Conservation (phyloP, 2,113 vertebrate genomes). For the Eudyptes chrysolophus region DNA sequence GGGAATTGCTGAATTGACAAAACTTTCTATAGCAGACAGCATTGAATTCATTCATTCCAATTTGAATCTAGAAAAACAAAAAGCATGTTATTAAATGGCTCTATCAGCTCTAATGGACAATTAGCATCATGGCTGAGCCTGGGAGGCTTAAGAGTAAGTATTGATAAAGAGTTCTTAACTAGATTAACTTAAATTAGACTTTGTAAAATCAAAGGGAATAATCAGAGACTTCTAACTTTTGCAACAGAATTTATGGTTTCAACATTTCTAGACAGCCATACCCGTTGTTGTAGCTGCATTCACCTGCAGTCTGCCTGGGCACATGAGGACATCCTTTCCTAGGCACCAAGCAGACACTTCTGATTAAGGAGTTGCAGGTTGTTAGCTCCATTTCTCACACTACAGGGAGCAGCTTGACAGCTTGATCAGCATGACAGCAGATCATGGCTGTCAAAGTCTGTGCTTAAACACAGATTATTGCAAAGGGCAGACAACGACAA, state of each 20-base stretch:
- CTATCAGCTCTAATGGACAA: neutral
- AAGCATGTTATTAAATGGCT: neutral
- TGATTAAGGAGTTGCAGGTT: neutral
- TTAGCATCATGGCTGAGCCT: neutral
- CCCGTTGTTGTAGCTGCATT: neutral
- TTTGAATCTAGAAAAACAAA: neutral
- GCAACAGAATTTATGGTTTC: neutral
- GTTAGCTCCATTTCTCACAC: neutral
- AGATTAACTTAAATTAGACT: neutral
- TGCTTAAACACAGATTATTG: neutral
- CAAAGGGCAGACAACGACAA: neutral
- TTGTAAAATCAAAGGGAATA: neutral
- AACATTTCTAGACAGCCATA: neutral
- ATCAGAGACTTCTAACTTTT: neutral
- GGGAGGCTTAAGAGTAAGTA: neutral
- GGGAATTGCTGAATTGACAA: neutral
- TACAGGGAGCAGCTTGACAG: constrained; percentile 5
- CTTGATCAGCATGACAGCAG: constrained; percentile 13
- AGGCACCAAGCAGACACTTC: neutral
- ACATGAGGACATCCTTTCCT: neutral
- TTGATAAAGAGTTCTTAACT: neutral
- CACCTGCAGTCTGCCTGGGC: neutral
- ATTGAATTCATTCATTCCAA: neutral
- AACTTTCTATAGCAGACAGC: neutral
- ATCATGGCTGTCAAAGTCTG: neutral